A percentile compares a stretch with the other conserved stretches of the same genome.
Evolutionary conservation across 2,113 vertebrate genomes (phyloP).

Genomic region (Vireo altiloquus): DNA sequence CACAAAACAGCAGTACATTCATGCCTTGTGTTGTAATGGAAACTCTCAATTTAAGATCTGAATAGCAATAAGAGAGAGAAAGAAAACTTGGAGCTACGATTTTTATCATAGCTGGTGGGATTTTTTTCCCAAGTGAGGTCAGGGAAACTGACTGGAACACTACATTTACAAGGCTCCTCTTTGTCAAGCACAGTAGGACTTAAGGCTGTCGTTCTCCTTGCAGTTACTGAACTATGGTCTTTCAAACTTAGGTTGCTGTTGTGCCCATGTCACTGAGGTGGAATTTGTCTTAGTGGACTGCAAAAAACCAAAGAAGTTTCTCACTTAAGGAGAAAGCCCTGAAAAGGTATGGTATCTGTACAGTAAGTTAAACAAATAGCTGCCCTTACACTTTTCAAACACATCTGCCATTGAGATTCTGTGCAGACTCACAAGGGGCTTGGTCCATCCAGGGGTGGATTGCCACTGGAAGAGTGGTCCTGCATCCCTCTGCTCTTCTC

Average conservation of each 20-base stretch:
- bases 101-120: neutral
- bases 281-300: neutral
- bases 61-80: neutral
- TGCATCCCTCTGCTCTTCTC: neutral
- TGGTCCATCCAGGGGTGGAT: neutral
- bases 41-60: neutral
- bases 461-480: neutral
- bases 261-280: neutral
- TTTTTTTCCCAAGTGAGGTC: neutral
- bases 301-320: neutral
- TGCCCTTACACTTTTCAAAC: neutral
- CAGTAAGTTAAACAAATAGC: neutral
- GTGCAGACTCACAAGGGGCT: rapidly evolving
- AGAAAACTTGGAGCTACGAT: neutral
- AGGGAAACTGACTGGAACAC: neutral
- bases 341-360: neutral
- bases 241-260: neutral
- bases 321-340: neutral
- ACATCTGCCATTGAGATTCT: neutral
- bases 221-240: neutral
- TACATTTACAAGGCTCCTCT: neutral
- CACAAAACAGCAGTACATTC: neutral
- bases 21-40: neutral
- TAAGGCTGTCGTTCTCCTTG: neutral
- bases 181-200: neutral